A percentile compares a stretch with the other conserved stretches of the same genome.
phyloP scores from a whole-genome alignment of 2,888 invertebrate species.

The Cephus nigrinus region DNA sequence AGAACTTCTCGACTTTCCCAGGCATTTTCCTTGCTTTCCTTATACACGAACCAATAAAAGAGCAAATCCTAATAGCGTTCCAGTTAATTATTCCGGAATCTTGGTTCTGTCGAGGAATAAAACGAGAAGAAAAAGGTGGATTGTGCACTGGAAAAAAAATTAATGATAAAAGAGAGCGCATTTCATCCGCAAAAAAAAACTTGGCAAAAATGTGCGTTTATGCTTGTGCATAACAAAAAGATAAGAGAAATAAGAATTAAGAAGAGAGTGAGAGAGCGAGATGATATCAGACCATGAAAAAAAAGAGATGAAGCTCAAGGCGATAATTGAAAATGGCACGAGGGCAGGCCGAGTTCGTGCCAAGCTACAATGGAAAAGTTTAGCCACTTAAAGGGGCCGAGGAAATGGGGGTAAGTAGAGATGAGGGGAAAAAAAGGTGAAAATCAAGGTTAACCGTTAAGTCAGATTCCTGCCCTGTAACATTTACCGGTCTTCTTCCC shows the following conservation, averaged over 20 bases:
- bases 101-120: too few relatives aligned
- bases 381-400: neutral
- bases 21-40: neutral
- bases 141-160: neutral
- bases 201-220: neutral
- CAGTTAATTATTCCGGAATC: neutral
- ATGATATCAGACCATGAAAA: neutral
- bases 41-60: neutral
- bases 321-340: neutral
- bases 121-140: neutral
- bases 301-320: neutral
- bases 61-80: neutral
- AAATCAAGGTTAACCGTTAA: conserved; percentile 37
- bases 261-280: neutral
- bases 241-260: neutral
- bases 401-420: neutral
- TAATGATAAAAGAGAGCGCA: neutral
- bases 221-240: too few relatives aligned
- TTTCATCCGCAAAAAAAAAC: neutral
- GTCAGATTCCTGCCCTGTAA: conserved; percentile 31
- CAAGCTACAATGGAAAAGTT: neutral
- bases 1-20: neutral
- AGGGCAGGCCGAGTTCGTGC: neutral
- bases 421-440: neutral
- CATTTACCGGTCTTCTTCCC: conserved; percentile 24